A percentile compares a stretch with the other conserved stretches of the same genome.
Conservation (phyloP, 2,888 invertebrate species). For the Eupithecia centaureata region DNA sequence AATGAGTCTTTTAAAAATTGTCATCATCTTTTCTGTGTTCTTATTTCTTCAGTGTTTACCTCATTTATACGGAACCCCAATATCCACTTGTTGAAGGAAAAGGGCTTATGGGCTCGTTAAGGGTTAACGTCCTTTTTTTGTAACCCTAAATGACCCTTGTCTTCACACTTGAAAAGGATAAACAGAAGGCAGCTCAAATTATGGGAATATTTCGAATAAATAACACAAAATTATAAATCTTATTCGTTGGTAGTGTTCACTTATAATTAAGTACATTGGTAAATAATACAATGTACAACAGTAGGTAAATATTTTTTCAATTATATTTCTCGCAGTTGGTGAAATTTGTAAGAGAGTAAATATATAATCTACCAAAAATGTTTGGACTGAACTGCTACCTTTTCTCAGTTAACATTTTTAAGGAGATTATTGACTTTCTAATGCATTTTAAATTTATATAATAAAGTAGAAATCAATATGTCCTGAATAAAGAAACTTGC, state of each 20-base stretch:
- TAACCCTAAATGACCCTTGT: constrained; percentile 26
- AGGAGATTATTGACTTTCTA: too few relatives aligned
- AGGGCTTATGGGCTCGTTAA: constrained; percentile 34
- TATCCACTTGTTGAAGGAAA: constrained; percentile 41
- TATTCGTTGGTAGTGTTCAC: too few relatives aligned
- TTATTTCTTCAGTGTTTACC: neutral
- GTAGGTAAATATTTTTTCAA: too few relatives aligned
- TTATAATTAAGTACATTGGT: too few relatives aligned
- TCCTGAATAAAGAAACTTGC: constrained; percentile 9
- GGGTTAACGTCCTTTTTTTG: constrained; percentile 38
- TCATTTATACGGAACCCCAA: constrained; percentile 28
- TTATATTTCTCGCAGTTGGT: too few relatives aligned
- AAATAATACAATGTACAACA: too few relatives aligned
- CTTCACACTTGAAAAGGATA: constrained; percentile 23
- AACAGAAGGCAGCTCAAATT: constrained; percentile 15
- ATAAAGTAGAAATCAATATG: constrained; percentile 1
- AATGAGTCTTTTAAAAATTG: too few relatives aligned
- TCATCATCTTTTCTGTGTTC: too few relatives aligned
- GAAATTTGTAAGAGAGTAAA: too few relatives aligned
- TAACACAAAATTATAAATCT: neutral
- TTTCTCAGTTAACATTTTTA: too few relatives aligned
- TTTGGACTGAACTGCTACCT: too few relatives aligned
- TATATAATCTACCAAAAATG: too few relatives aligned
- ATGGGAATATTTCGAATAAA: constrained; percentile 7
- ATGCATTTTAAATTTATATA: neutral